A percentile compares a stretch with the other conserved stretches of the same genome.
Evolutionary conservation across 2,797 vertebrate genomes (phyloP).

Genomic region (Hippoglossus hippoglossus): DNA sequence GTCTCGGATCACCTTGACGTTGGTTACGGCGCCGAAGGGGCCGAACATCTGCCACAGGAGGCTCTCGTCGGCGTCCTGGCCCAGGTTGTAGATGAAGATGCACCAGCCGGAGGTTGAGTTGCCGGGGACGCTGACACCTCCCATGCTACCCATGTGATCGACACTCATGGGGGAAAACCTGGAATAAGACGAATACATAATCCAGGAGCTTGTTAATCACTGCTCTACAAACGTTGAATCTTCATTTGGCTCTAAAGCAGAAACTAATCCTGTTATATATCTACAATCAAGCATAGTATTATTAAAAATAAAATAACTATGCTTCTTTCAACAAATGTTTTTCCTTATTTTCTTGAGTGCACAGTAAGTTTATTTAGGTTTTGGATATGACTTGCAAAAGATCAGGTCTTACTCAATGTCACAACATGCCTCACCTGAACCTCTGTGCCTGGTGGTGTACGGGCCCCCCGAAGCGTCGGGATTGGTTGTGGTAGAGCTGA

Average conservation of each 20-base stretch:
- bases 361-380: no score
- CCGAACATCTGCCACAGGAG: slow-evolving; percentile 99
- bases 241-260: no score
- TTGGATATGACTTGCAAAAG: no score
- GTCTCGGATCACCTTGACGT: slow-evolving; percentile 99
- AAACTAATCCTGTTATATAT: no score
- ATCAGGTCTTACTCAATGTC: neutral
- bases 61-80: slow-evolving; percentile 97
- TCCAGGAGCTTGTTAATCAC: no score
- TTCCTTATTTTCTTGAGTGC: neutral
- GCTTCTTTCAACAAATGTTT: no score
- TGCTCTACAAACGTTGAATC: no score
- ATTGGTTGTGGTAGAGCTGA: slow-evolving; percentile 96
- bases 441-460: slow-evolving; percentile 98
- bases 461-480: slow-evolving; percentile 94
- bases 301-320: no score
- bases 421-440: slow-evolving; percentile 87
- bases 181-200: neutral
- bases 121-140: slow-evolving; percentile 91
- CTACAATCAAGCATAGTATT: no score
- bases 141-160: slow-evolving; percentile 97
- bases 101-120: slow-evolving; percentile 96
- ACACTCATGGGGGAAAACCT: slow-evolving; percentile 99
- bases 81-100: slow-evolving; percentile 99
- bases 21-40: slow-evolving; percentile 97